Percentiles rank a stretch among this genome's conserved stretches.
Conservation (phyloP, 2,113 vertebrate genomes). For the Ornithorhynchus anatinus region DNA sequence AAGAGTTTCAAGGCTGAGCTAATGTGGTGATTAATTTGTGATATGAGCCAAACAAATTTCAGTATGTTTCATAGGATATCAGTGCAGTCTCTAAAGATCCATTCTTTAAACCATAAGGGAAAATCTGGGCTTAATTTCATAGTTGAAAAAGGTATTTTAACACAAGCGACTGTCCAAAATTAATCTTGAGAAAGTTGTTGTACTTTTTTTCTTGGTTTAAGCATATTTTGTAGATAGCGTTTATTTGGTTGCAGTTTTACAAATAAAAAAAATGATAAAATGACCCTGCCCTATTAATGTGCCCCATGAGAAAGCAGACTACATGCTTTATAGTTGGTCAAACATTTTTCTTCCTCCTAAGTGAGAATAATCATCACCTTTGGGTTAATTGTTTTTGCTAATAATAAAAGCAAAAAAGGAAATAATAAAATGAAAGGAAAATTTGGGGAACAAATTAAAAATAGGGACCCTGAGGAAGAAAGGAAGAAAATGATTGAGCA, state of each 20-base stretch:
- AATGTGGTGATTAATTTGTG: slow-evolving; percentile 45
- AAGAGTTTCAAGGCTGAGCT: slow-evolving; percentile 46
- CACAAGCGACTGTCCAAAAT: background rate
- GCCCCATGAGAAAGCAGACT: too few relatives aligned
- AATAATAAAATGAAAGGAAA: too few relatives aligned
- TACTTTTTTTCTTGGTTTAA: background rate
- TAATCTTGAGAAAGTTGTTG: background rate
- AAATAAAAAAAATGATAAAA: background rate
- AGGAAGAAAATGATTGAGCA: too few relatives aligned
- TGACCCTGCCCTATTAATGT: background rate
- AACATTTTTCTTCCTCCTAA: slow-evolving; percentile 1
- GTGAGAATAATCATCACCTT: background rate
- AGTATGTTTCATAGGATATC: slow-evolving; percentile 20
- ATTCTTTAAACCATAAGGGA: slow-evolving; percentile 8
- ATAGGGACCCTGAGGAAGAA: background rate
- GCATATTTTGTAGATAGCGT: background rate
- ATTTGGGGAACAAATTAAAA: slow-evolving; percentile 11
- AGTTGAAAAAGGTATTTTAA: background rate
- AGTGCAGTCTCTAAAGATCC: background rate
- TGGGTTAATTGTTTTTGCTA: background rate
- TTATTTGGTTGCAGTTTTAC: slow-evolving; percentile 5
- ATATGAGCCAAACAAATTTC: slow-evolving; percentile 19
- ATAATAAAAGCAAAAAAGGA: background rate
- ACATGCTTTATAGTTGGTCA: background rate
- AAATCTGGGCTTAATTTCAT: background rate